Conservation (phyloP, 2,113 vertebrate species). For the Serilophus lunatus region DNA sequence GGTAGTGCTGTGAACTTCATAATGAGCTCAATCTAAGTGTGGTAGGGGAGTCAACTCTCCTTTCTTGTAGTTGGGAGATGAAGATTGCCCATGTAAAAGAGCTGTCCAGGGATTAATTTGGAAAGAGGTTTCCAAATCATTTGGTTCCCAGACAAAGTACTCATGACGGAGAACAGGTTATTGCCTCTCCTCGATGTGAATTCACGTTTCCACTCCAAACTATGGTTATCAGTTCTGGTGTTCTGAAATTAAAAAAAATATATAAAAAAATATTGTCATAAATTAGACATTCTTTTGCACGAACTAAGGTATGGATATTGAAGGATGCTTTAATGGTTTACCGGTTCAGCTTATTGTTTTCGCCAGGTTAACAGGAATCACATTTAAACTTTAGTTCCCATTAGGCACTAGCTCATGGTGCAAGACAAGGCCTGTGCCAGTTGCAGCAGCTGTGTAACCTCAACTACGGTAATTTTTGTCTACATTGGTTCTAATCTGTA, state of each 20-base stretch:
- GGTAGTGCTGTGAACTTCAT: neutral
- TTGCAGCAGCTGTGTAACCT: neutral
- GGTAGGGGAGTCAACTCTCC: neutral
- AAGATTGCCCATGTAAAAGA: neutral
- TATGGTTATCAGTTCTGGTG: neutral
- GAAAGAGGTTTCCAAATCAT: neutral
- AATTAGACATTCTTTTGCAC: neutral
- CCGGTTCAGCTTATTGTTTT: neutral
- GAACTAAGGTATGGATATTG: neutral
- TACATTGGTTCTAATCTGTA: neutral
- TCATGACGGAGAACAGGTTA: neutral
- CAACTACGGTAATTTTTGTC: neutral
- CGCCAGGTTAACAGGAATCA: neutral
- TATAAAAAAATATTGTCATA: neutral
- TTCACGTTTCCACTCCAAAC: neutral
- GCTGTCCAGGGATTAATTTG: neutral
- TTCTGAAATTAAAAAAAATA: neutral
- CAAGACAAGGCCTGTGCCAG: neutral
- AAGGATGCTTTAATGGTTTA: neutral
- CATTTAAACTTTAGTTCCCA: neutral
- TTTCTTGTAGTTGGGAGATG: neutral
- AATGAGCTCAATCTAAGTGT: neutral
- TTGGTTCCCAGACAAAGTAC: neutral
- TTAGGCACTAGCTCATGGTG: rapidly evolving
- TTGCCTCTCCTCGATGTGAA: neutral